Conservation (phyloP, 2,797 vertebrate species). For the Diplodus sargus region DNA sequence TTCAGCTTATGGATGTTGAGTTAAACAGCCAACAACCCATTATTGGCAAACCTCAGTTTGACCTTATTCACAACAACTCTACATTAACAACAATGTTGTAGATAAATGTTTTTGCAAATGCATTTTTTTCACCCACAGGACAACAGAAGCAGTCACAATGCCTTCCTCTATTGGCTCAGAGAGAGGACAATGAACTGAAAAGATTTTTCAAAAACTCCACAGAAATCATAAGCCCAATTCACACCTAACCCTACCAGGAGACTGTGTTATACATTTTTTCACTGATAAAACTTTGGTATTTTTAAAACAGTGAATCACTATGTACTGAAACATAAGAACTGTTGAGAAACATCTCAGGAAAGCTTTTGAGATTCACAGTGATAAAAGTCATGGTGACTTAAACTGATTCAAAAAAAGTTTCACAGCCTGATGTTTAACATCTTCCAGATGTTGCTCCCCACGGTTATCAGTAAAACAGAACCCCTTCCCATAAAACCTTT, state of each 20-base stretch:
- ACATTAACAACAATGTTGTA: not conserved
- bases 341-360: not conserved
- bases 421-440: constrained; percentile 36
- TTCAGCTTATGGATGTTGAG: not conserved
- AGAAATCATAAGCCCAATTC: not conserved
- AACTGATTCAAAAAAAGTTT: constrained; percentile 39
- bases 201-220: not conserved
- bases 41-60: not conserved
- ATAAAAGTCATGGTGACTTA: not conserved
- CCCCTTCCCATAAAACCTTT: constrained; percentile 63
- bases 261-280: not conserved
- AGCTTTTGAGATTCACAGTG: not conserved
- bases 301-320: not conserved
- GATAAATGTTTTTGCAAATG: not conserved
- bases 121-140: not conserved
- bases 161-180: not conserved
- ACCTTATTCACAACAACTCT: not conserved
- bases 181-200: not conserved
- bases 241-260: not conserved
- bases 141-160: not conserved
- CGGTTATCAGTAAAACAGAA: constrained; percentile 52
- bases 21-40: not conserved
- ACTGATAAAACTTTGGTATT: not conserved
- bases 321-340: not conserved
- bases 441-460: constrained; percentile 66